Conservation (phyloP, 2,888 invertebrate genomes). For the Sinotaia quadrata region DNA sequence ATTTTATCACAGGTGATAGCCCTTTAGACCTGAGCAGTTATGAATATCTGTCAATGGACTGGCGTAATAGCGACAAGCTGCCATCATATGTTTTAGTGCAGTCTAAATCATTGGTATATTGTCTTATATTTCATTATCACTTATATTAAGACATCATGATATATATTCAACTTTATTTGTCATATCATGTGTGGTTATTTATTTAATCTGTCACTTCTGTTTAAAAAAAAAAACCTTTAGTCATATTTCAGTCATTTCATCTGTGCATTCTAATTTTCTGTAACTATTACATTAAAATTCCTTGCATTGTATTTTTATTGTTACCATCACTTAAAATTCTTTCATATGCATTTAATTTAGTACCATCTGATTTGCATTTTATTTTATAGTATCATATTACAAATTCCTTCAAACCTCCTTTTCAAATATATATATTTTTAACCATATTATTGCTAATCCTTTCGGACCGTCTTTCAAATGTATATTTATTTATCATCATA, state of each 20-base stretch:
- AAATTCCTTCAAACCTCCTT: too few species aligned
- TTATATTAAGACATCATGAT: too few species aligned
- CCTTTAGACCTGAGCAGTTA: slow-evolving; percentile 63
- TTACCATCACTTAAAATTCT: too few species aligned
- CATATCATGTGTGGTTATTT: background rate
- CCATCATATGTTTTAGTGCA: slow-evolving; percentile 72
- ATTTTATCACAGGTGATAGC: slow-evolving; percentile 63
- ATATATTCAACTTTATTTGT: background rate
- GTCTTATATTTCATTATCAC: too few species aligned
- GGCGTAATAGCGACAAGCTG: slow-evolving; percentile 73
- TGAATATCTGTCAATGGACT: slow-evolving; percentile 72
- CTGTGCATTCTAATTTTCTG: too few species aligned
- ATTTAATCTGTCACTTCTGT: background rate
- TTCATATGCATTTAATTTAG: too few species aligned
- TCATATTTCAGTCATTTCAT: background rate
- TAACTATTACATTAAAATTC: too few species aligned
- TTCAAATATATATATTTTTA: too few species aligned
- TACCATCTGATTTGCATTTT: too few species aligned
- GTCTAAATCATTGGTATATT: slow-evolving; percentile 69
- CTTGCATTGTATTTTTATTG: too few species aligned
- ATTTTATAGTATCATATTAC: too few species aligned
- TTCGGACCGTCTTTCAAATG: background rate
- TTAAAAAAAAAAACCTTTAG: background rate
- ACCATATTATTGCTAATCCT: too few species aligned
- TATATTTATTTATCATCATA: background rate